phyloP scores from a whole-genome alignment of 1,140 invertebrate species.

The Chionoecetes opilio region DNA sequence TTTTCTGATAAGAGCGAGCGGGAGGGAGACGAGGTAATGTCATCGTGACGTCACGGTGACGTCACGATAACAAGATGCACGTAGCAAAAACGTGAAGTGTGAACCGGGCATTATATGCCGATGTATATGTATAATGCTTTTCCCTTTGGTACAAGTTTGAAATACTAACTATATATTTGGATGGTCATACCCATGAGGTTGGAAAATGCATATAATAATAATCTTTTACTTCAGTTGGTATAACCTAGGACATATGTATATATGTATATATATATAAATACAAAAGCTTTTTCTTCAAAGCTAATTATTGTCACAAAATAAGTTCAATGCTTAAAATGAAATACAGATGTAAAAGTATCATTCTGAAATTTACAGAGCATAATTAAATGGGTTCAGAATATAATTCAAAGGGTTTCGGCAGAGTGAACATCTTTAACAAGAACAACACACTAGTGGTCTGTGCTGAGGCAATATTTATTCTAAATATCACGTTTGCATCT shows the following conservation, averaged over 20 bases:
- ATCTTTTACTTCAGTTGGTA: neutral
- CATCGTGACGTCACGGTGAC: no score
- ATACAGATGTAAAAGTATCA: constrained; percentile 39
- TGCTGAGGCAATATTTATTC: constrained; percentile 32
- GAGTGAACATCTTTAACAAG: neutral
- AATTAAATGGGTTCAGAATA: neutral
- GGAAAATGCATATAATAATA: neutral
- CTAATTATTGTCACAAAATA: constrained; percentile 75
- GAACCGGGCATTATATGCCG: no score
- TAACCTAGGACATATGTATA: constrained; percentile 41
- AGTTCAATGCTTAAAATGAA: constrained; percentile 59
- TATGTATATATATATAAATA: constrained; percentile 56
- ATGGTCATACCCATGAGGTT: neutral
- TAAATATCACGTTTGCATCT: constrained; percentile 15
- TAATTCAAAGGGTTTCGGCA: neutral
- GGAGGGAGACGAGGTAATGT: no score
- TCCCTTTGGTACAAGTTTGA: no score
- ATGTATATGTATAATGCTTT: no score
- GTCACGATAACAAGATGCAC: no score
- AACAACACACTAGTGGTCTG: constrained; percentile 21
- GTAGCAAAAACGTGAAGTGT: no score
- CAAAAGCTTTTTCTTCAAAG: constrained; percentile 60
- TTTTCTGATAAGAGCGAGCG: no score
- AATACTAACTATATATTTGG: no score
- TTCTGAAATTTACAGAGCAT: neutral